phyloP scores from a whole-genome alignment of 2,113 vertebrate species.

The Brienomyrus longianalis region DNA sequence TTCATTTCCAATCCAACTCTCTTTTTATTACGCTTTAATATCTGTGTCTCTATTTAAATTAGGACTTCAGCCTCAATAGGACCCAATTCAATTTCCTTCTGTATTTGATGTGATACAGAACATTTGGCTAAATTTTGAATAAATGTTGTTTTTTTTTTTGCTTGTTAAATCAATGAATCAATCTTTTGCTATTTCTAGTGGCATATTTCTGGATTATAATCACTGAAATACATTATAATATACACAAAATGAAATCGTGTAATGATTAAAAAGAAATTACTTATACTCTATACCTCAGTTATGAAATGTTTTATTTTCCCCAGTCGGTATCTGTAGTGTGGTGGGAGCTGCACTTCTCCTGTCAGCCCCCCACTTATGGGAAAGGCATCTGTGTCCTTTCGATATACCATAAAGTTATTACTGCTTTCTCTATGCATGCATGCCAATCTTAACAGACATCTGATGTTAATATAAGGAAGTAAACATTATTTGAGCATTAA shows the following conservation, averaged over 20 bases:
- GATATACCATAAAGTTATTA: neutral
- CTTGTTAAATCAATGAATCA: slow-evolving; percentile 35
- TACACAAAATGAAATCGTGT: neutral
- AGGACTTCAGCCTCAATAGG: slow-evolving; percentile 37
- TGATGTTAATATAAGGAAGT: neutral
- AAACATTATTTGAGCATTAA: neutral
- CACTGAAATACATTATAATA: neutral
- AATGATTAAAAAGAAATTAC: neutral
- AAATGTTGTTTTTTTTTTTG: slow-evolving; percentile 47
- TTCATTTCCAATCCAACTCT: slow-evolving; percentile 47
- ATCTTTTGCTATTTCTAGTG: slow-evolving; percentile 20
- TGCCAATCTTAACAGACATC: neutral
- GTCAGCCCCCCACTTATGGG: neutral
- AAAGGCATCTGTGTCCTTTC: neutral
- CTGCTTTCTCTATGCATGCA: neutral
- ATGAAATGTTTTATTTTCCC: neutral
- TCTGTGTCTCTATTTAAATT: slow-evolving; percentile 39
- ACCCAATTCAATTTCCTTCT: slow-evolving; percentile 42
- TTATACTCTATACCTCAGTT: neutral
- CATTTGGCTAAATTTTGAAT: slow-evolving; percentile 56
- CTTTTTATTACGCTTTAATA: slow-evolving; percentile 44
- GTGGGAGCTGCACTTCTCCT: neutral
- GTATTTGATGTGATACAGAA: slow-evolving; percentile 45
- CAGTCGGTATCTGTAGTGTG: neutral
- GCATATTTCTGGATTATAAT: neutral